Evolutionary conservation across 2,797 vertebrate species (phyloP).

Genomic region (Astyanax mexicanus): DNA sequence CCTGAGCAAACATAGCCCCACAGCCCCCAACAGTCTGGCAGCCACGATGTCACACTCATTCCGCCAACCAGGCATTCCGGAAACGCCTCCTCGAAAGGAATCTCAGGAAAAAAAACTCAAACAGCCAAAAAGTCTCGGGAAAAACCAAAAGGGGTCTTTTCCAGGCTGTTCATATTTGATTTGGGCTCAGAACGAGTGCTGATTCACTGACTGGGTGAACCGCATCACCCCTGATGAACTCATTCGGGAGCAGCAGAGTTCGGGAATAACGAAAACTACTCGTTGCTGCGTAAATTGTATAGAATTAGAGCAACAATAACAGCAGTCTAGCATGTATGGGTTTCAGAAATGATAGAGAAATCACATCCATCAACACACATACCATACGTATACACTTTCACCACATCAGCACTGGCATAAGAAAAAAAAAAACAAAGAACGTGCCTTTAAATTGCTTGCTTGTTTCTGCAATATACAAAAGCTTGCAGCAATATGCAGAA

Average conservation of each 20-base stretch:
- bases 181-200: not conserved
- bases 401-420: not conserved
- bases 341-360: not conserved
- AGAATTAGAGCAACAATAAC: slow-evolving; percentile 31
- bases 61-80: slow-evolving; percentile 16
- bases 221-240: not conserved
- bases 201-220: not conserved
- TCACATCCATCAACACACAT: not conserved
- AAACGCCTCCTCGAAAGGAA: not conserved
- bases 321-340: not conserved
- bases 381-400: not conserved
- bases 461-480: too few relatives aligned
- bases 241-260: not conserved
- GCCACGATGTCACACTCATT: slow-evolving; percentile 23
- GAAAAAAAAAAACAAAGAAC: too few relatives aligned
- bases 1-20: slow-evolving; percentile 75
- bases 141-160: slow-evolving; percentile 29
- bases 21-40: slow-evolving; percentile 29
- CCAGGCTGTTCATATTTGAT: not conserved
- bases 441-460: too few relatives aligned
- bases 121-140: not conserved
- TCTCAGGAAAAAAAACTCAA: slow-evolving; percentile 25
- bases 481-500: too few relatives aligned
- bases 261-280: slow-evolving; percentile 11
- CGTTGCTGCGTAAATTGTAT: slow-evolving; percentile 31